phyloP scores from a whole-genome alignment of 1,140 invertebrate genomes.

The Eueides isabella region DNA sequence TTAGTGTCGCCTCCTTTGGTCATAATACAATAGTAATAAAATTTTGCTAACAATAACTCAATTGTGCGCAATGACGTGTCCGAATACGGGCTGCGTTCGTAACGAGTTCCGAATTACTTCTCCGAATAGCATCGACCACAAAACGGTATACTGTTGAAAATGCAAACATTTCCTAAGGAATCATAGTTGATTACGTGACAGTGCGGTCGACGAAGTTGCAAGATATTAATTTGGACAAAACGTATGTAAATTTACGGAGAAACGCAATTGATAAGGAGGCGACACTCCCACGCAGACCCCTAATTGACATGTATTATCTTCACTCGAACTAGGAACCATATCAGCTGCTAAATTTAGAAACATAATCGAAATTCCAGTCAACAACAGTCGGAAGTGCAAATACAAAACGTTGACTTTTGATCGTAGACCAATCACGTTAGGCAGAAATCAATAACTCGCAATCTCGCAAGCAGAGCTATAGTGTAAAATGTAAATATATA shows the following conservation, averaged over 20 bases:
- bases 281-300: slow-evolving; percentile 78
- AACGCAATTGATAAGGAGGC: slow-evolving; percentile 59
- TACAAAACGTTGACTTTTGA: slow-evolving; percentile 47
- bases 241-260: slow-evolving; percentile 40
- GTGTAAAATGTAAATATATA: slow-evolving; percentile 17
- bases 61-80: slow-evolving; percentile 71
- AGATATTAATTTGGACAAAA: slow-evolving; percentile 23
- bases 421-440: slow-evolving; percentile 56
- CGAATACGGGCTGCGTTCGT: slow-evolving; percentile 28
- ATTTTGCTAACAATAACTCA: slow-evolving; percentile 68
- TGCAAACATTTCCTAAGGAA: neutral
- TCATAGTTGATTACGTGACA: neutral
- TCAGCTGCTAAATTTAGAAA: slow-evolving; percentile 82
- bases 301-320: slow-evolving; percentile 83
- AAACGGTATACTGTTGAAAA: slow-evolving; percentile 30
- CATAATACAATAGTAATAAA: slow-evolving; percentile 62
- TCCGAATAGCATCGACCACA: slow-evolving; percentile 3
- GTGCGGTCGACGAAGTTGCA: neutral
- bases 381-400: slow-evolving; percentile 48
- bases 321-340: slow-evolving; percentile 83
- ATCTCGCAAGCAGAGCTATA: slow-evolving; percentile 4
- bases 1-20: slow-evolving; percentile 81
- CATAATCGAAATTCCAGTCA: slow-evolving; percentile 69
- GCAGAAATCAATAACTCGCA: slow-evolving; percentile 19
- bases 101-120: slow-evolving; percentile 15